These are phyloP conservation scores for Cardiocondyla obscurior DNA, from an alignment of 1,140 invertebrate genomes.

Conservation along the genomic window DNA sequence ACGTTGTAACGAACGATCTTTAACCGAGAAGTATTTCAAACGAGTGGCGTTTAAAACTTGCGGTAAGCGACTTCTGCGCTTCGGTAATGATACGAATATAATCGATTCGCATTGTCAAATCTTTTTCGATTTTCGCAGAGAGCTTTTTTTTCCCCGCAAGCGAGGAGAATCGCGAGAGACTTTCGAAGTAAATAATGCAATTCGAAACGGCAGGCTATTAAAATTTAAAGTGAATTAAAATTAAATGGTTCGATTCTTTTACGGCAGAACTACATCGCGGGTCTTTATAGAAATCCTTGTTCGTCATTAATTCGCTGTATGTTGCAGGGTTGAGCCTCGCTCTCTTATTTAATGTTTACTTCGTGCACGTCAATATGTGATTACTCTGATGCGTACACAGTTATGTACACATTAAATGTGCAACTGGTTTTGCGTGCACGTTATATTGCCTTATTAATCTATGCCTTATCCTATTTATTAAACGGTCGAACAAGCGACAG, in stretches of 20 bases:
- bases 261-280: background rate
- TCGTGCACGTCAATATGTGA: background rate
- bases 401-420: background rate
- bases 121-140: too few relatives aligned
- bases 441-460: constrained; percentile 22
- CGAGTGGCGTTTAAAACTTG: background rate
- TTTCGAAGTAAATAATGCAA: too few relatives aligned
- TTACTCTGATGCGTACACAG: background rate
- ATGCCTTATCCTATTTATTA: constrained; percentile 33
- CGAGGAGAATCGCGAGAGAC: too few relatives aligned
- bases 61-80: background rate
- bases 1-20: constrained; percentile 21
- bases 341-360: background rate
- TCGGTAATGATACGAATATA: background rate
- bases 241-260: background rate
- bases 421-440: background rate
- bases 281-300: background rate
- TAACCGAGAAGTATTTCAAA: constrained; percentile 3
- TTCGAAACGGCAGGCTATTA: too few relatives aligned
- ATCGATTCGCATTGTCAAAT: background rate
- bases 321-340: background rate
- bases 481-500: constrained; percentile 28
- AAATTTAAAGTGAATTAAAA: too few relatives aligned
- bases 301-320: background rate
- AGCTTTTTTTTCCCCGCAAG: too few relatives aligned